phyloP scores from a whole-genome alignment of 1,140 invertebrate species.

The Planococcus citri region DNA sequence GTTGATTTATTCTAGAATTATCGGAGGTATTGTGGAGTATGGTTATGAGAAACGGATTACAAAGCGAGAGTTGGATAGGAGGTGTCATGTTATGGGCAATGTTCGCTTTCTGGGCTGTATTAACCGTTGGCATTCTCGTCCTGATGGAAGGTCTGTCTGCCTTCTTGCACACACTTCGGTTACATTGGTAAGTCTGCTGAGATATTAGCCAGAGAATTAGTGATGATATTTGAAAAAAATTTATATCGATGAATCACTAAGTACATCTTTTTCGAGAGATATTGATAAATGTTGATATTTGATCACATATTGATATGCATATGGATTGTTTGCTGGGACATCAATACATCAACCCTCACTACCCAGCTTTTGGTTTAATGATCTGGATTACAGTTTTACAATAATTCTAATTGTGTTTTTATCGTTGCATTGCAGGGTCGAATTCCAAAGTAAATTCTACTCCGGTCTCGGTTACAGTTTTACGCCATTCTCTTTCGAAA shows the following conservation, averaged over 20 bases:
- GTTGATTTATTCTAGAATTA: conserved; percentile 45
- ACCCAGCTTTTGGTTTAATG: no score
- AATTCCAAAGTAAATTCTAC: conserved; percentile 97
- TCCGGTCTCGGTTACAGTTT: conserved; percentile 79
- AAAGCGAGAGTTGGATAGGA: conserved; percentile 49
- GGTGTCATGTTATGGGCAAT: conserved; percentile 62
- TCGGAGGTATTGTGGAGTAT: conserved; percentile 98
- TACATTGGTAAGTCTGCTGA: conserved; percentile 41
- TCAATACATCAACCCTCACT: no score
- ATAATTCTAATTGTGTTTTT: neutral
- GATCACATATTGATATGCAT: neutral
- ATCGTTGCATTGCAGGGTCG: conserved; percentile 48
- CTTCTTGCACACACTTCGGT: conserved; percentile 47
- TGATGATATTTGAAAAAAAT: neutral
- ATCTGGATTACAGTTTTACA: no score
- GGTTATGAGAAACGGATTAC: conserved; percentile 65
- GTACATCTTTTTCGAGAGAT: no score
- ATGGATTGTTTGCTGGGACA: no score
- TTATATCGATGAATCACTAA: no score
- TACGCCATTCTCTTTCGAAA: conserved; percentile 88
- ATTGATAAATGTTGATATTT: no score
- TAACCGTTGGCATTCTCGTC: conserved; percentile 54
- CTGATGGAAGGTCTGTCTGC: conserved; percentile 66
- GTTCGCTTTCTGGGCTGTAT: conserved; percentile 66
- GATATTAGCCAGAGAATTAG: no score